A percentile compares a stretch with the other conserved stretches of the same genome.
phyloP scores from a whole-genome alignment of 1,140 invertebrate genomes.

The Anoplophora glabripennis region DNA sequence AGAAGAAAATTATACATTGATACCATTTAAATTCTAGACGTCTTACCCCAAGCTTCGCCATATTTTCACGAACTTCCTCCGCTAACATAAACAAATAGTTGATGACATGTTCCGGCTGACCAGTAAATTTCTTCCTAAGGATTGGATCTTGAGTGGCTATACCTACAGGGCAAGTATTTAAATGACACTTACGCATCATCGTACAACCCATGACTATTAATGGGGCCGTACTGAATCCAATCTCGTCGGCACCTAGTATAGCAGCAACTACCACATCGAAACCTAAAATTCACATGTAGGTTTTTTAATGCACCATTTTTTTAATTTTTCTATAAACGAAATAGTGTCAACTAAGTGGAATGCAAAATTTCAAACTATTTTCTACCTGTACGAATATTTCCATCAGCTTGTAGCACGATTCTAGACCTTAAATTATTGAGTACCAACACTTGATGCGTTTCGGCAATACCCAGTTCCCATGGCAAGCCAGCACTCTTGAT shows the following conservation, averaged over 20 bases:
- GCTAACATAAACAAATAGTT: slow-evolving; percentile 98
- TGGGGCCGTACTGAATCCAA: slow-evolving; percentile 98
- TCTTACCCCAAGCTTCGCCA: slow-evolving; percentile 88
- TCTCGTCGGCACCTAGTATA: slow-evolving; percentile 94
- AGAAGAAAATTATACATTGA: not conserved
- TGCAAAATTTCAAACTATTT: not conserved
- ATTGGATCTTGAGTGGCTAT: slow-evolving; percentile 97
- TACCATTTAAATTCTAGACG: not conserved
- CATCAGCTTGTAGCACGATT: slow-evolving; percentile 93
- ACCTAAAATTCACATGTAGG: slow-evolving; percentile 53
- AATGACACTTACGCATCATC: slow-evolving; percentile 99
- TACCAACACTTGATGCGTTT: slow-evolving; percentile 96
- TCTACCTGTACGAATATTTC: slow-evolving; percentile 80
- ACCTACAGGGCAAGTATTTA: slow-evolving; percentile 99
- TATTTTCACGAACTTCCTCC: slow-evolving; percentile 88
- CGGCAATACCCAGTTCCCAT: slow-evolving; percentile 96
- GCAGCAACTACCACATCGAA: slow-evolving; percentile 97
- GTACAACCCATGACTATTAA: slow-evolving; percentile 97
- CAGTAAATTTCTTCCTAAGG: slow-evolving; percentile 93
- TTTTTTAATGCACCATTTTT: slow-evolving; percentile 12
- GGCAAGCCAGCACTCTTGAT: slow-evolving; percentile 94
- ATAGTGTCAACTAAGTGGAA: not conserved
- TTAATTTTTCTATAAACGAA: too few relatives aligned
- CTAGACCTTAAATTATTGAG: slow-evolving; percentile 94
- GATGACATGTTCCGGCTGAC: slow-evolving; percentile 95